Base-by-base conservation (phyloP, 2,888 invertebrate species). In the Macrosoma leucophasiata region DNA sequence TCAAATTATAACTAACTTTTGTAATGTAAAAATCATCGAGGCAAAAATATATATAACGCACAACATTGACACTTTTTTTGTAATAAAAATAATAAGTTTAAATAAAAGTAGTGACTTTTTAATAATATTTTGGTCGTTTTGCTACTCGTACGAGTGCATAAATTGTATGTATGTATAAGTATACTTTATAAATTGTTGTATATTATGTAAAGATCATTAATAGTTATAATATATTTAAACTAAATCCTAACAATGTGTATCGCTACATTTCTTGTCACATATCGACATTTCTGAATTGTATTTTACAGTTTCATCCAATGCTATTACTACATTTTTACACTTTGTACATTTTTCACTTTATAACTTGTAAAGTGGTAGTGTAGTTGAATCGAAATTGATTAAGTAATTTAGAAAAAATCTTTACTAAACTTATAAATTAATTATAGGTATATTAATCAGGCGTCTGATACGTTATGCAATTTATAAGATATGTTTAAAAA, bases 121-220 rank as follows among this genome's bases (percentile, higher is more conserved):
- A n/a, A n/a, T n/a, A n/a, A n/a, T n/a, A n/a, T n/a, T n/a, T n/a
- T 12, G 12, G 10, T 13, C 6, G 45, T 23, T 39, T 25, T 17
- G 14, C 28, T 29, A 31, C 23, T 32, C 28, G 21, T 24, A 39
- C 23, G 41, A 44, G 50, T 56, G 53, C 56, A 53, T 52, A 58
- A 51, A 47, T 42, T 52, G 47, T 50, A 50, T 56, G 48, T 55
- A 48, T 58, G 49, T 57, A 50, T 49, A 52, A 50, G 27, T 36
- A 39, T 46, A 41, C 47, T 35, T 43, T 46, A 29, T 52, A 52
- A 48, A 46, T 45, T 48, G 43, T 56, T 75, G 72, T 73, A 74
- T 48, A 71, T 66, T 73, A 43, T 75, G 66, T 71, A 72, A 67
- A 73, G 62, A 59, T 57, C 51, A 43, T 53, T 59, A 40, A n/a